These are phyloP conservation scores for Pipistrellus kuhlii DNA, from an alignment of 2,797 vertebrate genomes.

Conservation along the genomic window DNA sequence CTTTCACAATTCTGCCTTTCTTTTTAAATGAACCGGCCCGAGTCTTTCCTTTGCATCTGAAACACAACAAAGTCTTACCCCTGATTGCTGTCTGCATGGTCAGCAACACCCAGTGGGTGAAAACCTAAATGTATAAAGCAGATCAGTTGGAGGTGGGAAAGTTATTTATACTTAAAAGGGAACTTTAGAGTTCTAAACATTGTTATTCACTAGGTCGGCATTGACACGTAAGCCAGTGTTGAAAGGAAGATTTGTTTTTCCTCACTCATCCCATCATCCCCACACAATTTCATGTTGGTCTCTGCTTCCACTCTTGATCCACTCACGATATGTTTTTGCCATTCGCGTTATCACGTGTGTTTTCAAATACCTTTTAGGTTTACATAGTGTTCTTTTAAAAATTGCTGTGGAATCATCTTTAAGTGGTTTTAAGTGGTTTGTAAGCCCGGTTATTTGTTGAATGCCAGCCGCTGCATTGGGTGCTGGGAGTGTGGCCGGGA, in stretches of 20 bases:
- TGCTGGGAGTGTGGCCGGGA: background rate
- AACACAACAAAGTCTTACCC: background rate
- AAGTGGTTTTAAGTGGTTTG: conserved; percentile 13
- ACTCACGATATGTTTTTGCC: background rate
- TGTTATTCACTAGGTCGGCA: background rate
- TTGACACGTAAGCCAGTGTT: background rate
- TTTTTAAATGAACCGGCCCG: background rate
- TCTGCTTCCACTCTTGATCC: background rate
- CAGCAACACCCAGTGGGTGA: background rate
- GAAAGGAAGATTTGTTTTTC: background rate
- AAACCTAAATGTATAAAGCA: conserved; percentile 47
- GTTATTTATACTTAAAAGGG: conserved; percentile 25
- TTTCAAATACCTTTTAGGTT: background rate
- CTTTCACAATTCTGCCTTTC: background rate
- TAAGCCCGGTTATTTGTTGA: background rate
- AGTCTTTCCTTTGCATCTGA: background rate
- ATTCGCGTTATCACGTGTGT: background rate
- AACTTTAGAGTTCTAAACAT: background rate
- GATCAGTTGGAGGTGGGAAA: background rate
- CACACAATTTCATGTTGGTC: background rate
- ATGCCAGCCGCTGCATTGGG: background rate
- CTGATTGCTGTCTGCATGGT: conserved; percentile 12
- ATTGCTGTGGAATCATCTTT: background rate
- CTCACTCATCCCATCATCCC: background rate
- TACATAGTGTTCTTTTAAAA: background rate